These are phyloP conservation scores for Saturnia japonica DNA, from an alignment of 2,888 invertebrate species.

Conservation along the genomic window DNA sequence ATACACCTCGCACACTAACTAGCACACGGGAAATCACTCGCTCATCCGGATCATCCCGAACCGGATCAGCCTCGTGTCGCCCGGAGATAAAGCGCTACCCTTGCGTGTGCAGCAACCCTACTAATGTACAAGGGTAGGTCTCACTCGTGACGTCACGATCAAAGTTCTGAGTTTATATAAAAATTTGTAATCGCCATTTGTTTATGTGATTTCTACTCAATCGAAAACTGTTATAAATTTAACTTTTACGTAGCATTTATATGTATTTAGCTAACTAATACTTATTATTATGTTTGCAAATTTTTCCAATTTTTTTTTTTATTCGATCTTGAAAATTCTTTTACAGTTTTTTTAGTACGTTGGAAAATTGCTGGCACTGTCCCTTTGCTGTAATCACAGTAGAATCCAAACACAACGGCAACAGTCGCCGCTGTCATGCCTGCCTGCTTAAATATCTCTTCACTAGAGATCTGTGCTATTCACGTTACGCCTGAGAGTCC, in stretches of 20 bases:
- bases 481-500: too few relatives aligned
- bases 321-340: too few relatives aligned
- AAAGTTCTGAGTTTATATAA: neutral
- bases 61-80: constrained; percentile 76
- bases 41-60: constrained; percentile 76
- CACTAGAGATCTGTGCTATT: too few relatives aligned
- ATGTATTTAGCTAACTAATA: too few relatives aligned
- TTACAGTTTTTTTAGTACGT: too few relatives aligned
- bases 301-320: too few relatives aligned
- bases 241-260: neutral
- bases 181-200: neutral
- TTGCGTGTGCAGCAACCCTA: constrained; percentile 41
- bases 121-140: constrained; percentile 26
- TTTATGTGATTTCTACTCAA: neutral
- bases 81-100: constrained; percentile 72
- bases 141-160: neutral
- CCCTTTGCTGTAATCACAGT: too few relatives aligned
- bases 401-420: too few relatives aligned
- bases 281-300: too few relatives aligned
- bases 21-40: constrained; percentile 54
- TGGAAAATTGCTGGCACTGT: too few relatives aligned
- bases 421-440: too few relatives aligned
- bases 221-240: neutral
- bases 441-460: too few relatives aligned
- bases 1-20: constrained; percentile 42